Conservation (phyloP, 64 coral and sea anemone species). For the Montipora foliosa region DNA sequence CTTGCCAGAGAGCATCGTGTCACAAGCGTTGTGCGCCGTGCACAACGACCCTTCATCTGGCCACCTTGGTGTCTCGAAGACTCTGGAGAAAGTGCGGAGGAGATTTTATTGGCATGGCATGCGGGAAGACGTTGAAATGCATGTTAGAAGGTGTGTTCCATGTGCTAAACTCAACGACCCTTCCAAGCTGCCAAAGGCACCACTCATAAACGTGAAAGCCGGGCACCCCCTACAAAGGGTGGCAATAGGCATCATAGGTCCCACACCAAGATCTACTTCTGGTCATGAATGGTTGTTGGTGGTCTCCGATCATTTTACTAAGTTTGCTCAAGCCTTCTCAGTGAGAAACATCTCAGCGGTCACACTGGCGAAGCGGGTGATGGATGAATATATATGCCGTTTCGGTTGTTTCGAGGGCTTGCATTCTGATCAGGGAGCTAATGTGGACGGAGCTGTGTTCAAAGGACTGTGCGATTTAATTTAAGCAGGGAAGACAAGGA, state of each 20-base stretch:
- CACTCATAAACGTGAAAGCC: slow-evolving; percentile 45
- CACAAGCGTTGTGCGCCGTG: background rate
- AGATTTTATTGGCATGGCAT: slow-evolving; percentile 58
- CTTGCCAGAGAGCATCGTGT: background rate
- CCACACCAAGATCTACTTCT: background rate
- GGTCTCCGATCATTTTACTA: slow-evolving; percentile 63
- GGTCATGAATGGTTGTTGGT: slow-evolving; percentile 55
- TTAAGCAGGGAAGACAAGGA: slow-evolving; percentile 14
- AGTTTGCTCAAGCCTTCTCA: background rate
- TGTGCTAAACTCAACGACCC: slow-evolving; percentile 8
- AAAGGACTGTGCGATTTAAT: slow-evolving; percentile 18
- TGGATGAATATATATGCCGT: slow-evolving; percentile 33
- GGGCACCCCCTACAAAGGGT: slow-evolving; percentile 59
- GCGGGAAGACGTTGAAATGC: slow-evolving; percentile 16
- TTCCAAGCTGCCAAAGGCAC: slow-evolving; percentile 3
- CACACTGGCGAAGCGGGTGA: background rate
- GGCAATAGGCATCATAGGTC: slow-evolving; percentile 32
- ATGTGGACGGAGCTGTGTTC: background rate
- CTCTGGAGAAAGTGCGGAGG: background rate
- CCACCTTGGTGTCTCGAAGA: too few relatives aligned
- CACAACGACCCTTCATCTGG: background rate
- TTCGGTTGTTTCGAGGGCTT: slow-evolving; percentile 19
- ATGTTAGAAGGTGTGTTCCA: slow-evolving; percentile 28
- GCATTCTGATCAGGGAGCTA: background rate
- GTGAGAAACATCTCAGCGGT: too few relatives aligned